Conservation (phyloP, 2,888 invertebrate genomes). For the Bombylius discolor region DNA sequence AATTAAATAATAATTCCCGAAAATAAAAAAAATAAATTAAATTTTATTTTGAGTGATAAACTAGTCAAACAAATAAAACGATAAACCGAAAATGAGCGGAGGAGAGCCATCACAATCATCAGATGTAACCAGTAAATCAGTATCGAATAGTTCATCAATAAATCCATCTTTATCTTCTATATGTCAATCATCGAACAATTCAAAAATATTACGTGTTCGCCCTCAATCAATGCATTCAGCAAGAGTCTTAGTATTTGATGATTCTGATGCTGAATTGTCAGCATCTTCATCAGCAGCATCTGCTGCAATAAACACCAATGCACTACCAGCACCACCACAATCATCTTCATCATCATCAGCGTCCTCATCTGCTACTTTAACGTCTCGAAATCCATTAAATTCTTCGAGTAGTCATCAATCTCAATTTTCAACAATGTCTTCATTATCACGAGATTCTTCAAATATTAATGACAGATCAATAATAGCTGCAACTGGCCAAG, state of each 20-base stretch:
- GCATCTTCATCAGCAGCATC: background rate
- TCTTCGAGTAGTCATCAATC: background rate
- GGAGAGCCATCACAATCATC: conserved; percentile 1
- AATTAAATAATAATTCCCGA: too few species aligned
- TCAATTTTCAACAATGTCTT: background rate
- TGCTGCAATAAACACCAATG: background rate
- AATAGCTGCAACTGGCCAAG: conserved; percentile 5
- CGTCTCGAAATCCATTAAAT: background rate
- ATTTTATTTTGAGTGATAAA: too few species aligned
- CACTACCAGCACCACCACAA: background rate
- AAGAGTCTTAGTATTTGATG: conserved; percentile 63
- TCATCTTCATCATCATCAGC: conserved; percentile 5
- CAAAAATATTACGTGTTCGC: conserved; percentile 17
- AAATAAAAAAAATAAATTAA: too few species aligned
- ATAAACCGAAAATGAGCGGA: conserved; percentile 2
- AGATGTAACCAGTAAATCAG: background rate
- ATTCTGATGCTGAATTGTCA: conserved; percentile 44
- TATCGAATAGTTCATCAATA: conserved; percentile 3
- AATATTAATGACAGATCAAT: background rate
- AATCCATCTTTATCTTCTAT: background rate
- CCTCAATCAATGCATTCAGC: conserved; percentile 57
- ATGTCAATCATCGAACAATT: background rate
- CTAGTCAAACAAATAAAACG: too few species aligned
- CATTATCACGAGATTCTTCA: background rate
- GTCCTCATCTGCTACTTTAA: background rate